Base-by-base conservation (phyloP, 2,113 vertebrate genomes). In the Butorides virescens region DNA sequence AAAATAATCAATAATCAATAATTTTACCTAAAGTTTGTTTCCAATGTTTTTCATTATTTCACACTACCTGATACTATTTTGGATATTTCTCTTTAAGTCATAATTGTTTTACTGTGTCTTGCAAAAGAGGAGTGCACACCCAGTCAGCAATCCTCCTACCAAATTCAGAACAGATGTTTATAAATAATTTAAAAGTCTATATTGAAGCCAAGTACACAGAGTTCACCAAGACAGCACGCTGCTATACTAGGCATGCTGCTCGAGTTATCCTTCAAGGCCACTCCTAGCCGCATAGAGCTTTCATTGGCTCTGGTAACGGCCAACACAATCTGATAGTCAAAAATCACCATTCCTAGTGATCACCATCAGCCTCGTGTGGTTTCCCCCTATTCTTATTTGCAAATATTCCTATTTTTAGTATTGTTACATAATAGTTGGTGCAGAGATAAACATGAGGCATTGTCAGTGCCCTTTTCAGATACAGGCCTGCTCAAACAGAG, bases 91-190 rank as follows among this genome's bases (percentile, higher is more conserved):
- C 80, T 87, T 75, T 76, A 89, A 94, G 37, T 55, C 37, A 26
- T 52, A 90, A 86, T 16, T 81, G 39, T 44, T 91, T 49, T 75
- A 78, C 16, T 68, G 32, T 34, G 65, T 68, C 84, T 90, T 90
- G 80, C 73, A 82, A 91, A 67, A 89, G 3, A 68, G 42, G 9
- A 91, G 36, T 7, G 6, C 86, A 92, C 79, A 90, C 70, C 36
- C 27, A 44, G 80, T 44, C 76, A 86, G 68, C 80, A 95, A 67
- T 55, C 34, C 56, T 86, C 71, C 12, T 30, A 77, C 47, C 30
- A 95, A 97, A 97, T 75, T 96, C 91, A 95, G 76, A 96, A 85
- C 94, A 97, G 95, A 95, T 95, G 89, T 89, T 94, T 92, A 90
- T 77, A 92, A 95, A 89, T 84, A 80, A 95, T 81, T 89, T 68